A percentile compares a stretch with the other conserved stretches of the same genome.
These are phyloP conservation scores for Brachyptera risi DNA, from an alignment of 2,888 invertebrate genomes.

Conservation along the genomic window DNA sequence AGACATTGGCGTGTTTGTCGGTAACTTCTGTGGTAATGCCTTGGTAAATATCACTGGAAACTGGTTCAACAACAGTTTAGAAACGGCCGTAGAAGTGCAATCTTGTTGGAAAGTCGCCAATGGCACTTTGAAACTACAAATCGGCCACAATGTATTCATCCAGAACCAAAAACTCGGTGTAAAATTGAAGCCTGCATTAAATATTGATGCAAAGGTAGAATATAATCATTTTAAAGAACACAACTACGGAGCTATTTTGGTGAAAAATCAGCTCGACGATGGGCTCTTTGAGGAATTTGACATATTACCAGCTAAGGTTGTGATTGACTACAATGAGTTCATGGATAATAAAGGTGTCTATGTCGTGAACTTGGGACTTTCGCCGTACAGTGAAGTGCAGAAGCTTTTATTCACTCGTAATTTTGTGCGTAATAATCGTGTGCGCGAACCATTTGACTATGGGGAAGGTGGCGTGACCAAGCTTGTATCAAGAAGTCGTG, in stretches of 20 bases:
- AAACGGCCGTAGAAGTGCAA: constrained; percentile 74
- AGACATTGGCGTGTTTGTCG: constrained; percentile 79
- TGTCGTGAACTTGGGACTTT: constrained; percentile 81
- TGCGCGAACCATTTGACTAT: constrained; percentile 78
- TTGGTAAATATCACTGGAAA: constrained; percentile 93
- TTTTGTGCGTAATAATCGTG: constrained; percentile 78
- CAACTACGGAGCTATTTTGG: constrained; percentile 73
- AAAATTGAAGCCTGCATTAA: constrained; percentile 76
- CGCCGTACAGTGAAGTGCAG: constrained; percentile 81
- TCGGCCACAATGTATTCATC: constrained; percentile 82
- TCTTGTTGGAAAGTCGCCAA: constrained; percentile 71
- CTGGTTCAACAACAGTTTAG: constrained; percentile 72
- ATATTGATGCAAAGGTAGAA: constrained; percentile 72
- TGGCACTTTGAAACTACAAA: constrained; percentile 58
- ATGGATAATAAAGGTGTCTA: constrained; percentile 79
- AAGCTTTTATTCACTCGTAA: constrained; percentile 81
- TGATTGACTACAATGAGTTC: constrained; percentile 85
- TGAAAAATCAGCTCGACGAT: constrained; percentile 78
- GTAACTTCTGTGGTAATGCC: constrained; percentile 84
- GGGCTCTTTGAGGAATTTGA: constrained; percentile 74
- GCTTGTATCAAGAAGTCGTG: constrained; percentile 83
- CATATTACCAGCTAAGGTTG: constrained; percentile 62
- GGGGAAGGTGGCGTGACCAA: constrained; percentile 60
- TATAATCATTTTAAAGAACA: constrained; percentile 87
- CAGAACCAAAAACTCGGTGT: constrained; percentile 70